Base-by-base conservation (phyloP, 2,888 invertebrate species). In the Andrena bucephala region DNA sequence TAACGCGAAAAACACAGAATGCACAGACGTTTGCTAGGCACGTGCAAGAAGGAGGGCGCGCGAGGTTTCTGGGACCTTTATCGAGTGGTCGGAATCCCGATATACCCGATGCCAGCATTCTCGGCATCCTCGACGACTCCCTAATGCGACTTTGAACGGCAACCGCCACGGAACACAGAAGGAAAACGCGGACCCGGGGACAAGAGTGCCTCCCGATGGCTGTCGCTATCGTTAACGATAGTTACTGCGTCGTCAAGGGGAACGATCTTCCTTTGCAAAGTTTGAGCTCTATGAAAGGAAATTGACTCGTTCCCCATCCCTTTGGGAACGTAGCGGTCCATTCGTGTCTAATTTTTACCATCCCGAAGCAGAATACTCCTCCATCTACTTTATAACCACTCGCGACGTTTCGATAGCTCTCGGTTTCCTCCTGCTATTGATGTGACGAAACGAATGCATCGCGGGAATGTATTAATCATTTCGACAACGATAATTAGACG, bases 61-160 rank as follows among this genome's bases (percentile, higher is more conserved):
- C 29, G 27, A 52, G 66, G 27, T 74, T 36, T 54, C 54, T n/a
- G 31, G 36, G 59, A 72, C 74, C 66, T 86, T 81, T 79, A 79
- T 71, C 81, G 68, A 77, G 66, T 70, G 54, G 63, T 57, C n/a
- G 36, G 68, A 70, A 75, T 81, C 79, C 72, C 62, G 69, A 77
- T 81, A 77, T 71, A 83, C 62, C 69, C 73, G 33, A 73, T 71
- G 57, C 78, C 60, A 33, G 36, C 63, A 16, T n/a, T 42, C 16
- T 50, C 36, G 8, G 4, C 52, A 8, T 20, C 36, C 33, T 29
- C n/a, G 13, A 31, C 24, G n/a, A 42, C 6, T 13, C 29, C 27
- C 27, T 86, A 84, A 82, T 59, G 77, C 65, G 59, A 85, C 42
- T 82, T 77, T 85, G 69, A 86, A 65, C 60, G 70, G 65, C 59